Evolutionary conservation across 2,113 vertebrate species (phyloP).

Genomic region (Chlamydotis undulata): DNA sequence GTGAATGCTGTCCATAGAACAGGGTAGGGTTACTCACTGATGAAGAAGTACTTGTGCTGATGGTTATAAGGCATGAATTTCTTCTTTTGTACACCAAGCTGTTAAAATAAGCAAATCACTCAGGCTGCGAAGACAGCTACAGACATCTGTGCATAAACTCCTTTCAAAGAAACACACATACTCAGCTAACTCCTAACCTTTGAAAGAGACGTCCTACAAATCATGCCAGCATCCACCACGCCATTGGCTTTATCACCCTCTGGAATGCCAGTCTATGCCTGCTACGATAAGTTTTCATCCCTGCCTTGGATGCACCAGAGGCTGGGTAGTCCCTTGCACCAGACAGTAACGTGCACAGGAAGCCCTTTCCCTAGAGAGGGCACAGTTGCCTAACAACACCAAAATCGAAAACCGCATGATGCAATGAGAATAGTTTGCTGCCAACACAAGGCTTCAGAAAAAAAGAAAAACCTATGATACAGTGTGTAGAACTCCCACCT

Average conservation of each 20-base stretch:
- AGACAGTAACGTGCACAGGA: neutral
- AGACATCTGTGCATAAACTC: neutral
- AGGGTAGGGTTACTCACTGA: conserved; percentile 77
- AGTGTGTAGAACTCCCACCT: neutral
- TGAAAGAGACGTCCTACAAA: neutral
- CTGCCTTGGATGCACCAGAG: neutral
- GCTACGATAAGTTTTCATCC: neutral
- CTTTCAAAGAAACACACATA: accelerated
- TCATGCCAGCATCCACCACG: neutral
- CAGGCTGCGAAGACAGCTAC: neutral
- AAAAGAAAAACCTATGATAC: neutral
- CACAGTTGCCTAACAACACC: neutral
- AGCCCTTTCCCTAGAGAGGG: conserved; percentile 2
- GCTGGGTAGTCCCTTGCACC: neutral
- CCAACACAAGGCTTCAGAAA: neutral
- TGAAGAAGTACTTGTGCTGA: conserved; percentile 85
- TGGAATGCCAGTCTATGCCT: neutral
- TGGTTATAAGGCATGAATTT: conserved; percentile 87
- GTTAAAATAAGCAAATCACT: neutral
- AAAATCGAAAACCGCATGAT: accelerated
- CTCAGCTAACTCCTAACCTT: neutral
- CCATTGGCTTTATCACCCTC: neutral
- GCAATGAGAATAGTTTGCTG: neutral
- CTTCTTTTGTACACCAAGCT: conserved; percentile 84
- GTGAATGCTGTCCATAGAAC: neutral